These are phyloP conservation scores for Coenobita brevimanus DNA, from an alignment of 1,140 invertebrate species.

Conservation along the genomic window DNA sequence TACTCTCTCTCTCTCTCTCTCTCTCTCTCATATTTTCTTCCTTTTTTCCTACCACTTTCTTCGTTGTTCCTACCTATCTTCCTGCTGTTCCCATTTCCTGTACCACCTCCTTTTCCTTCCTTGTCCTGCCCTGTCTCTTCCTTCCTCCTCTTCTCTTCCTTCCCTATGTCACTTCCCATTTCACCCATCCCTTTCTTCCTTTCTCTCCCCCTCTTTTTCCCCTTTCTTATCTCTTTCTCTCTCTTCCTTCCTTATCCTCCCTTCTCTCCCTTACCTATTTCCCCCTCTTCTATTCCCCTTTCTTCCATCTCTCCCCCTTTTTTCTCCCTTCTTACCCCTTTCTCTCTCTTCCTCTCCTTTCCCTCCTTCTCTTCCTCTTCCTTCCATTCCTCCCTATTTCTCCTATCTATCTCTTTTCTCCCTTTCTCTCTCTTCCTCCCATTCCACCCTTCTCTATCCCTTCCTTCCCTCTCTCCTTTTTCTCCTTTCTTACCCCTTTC, in stretches of 20 bases:
- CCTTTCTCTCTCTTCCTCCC: not conserved
- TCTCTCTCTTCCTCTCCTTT: not conserved
- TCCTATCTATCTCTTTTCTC: not conserved
- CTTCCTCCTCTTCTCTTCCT: not conserved
- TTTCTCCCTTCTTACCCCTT: not conserved
- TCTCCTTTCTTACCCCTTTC: not conserved
- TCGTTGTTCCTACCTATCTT: not conserved
- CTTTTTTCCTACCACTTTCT: not conserved
- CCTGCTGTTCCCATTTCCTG: not conserved
- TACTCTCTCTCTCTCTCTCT: not conserved
- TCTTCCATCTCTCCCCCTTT: not conserved
- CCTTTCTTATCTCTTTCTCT: not conserved
- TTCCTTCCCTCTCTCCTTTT: not conserved
- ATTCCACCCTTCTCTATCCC: not conserved
- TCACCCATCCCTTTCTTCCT: not conserved
- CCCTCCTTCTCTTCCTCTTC: not conserved
- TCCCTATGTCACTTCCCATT: no score
- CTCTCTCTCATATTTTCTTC: not conserved
- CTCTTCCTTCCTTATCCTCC: not conserved
- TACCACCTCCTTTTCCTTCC: not conserved
- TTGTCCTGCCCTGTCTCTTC: not conserved
- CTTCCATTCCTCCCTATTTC: not conserved
- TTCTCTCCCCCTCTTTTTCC: not conserved
- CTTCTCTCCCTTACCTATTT: not conserved
- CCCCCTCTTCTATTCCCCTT: not conserved